A percentile compares a stretch with the other conserved stretches of the same genome.
These are phyloP conservation scores for Drosophila rellima DNA, from an alignment of 2,888 invertebrate genomes.

Conservation along the genomic window DNA sequence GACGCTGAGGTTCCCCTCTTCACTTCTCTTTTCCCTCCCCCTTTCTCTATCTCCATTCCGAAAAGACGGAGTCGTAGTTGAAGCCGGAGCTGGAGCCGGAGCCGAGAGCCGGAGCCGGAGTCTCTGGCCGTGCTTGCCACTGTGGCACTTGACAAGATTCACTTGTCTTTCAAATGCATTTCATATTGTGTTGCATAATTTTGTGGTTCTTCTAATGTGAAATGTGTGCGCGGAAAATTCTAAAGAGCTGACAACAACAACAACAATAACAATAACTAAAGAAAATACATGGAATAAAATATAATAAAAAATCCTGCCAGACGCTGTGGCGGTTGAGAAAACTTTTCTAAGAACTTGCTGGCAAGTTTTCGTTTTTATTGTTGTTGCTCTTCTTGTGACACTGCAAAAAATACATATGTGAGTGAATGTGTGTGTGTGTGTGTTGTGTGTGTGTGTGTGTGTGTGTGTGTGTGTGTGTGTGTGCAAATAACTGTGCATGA, in stretches of 20 bases:
- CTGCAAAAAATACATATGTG: constrained; percentile 36
- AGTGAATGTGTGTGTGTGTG: constrained; percentile 10
- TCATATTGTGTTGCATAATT: constrained; percentile 82
- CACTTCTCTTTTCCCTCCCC: neutral
- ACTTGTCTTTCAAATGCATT: constrained; percentile 81
- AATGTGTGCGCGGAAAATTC: constrained; percentile 56
- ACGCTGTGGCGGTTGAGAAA: constrained; percentile 44
- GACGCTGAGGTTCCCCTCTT: constrained; percentile 21
- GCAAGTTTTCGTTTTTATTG: constrained; percentile 38
- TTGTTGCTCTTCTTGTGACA: constrained; percentile 37
- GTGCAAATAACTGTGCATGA: constrained; percentile 68
- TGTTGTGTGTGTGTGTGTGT: constrained; percentile 11
- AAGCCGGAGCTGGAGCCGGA: constrained; percentile 13
- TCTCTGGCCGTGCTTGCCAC: constrained; percentile 41
- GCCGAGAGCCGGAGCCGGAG: constrained; percentile 11
- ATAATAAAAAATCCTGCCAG: constrained; percentile 21
- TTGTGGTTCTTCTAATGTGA: constrained; percentile 77
- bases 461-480: constrained; percentile 17
- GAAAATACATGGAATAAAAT: constrained; percentile 7
- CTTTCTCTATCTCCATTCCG: neutral
- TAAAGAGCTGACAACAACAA: constrained; percentile 25
- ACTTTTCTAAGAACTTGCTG: constrained; percentile 67
- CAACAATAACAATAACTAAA: constrained; percentile 1
- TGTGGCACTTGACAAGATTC: constrained; percentile 79
- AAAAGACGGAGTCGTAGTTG: neutral